Evolutionary conservation across 2,113 vertebrate species (phyloP), one percentile per base, ranked within the genome.

Genomic region (Odontesthes bonariensis): DNA sequence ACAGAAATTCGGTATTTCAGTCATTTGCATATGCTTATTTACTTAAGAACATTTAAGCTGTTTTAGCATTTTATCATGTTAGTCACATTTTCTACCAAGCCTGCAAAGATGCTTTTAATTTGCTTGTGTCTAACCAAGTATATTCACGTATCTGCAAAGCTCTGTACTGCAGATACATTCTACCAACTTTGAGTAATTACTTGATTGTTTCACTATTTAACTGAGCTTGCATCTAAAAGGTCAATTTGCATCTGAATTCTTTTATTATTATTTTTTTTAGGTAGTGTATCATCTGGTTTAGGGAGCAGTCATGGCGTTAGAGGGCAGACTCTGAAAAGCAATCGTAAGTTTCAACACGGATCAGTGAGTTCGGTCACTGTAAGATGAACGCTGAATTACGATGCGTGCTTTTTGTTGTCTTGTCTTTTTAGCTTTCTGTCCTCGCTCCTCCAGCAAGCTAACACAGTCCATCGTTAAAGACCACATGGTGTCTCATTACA

Each of bases 401-500:
- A 8, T 10, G 1, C 46, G 1, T 52, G 8, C 14, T 53, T n/a
- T 51, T 13, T 75, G 14, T 52, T 78, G 7, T 69, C 35, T 60
- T 38, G 10, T 78, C 12, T 76, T 85, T 91, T n/a, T 60, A 95
- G 94, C 90, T 68, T 93, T 92, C 92, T 96, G 94, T 87, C 92
- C 92, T 81, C 91, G 89, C 70, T 95, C 95, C n/a, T 93, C 92
- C 80, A 95, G 71, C 86, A 96, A 87, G 87, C 79, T 95, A 69
- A 93, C 91, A 65, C 95, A 96, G 62, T 95, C 95, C 77, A 90
- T 95, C 86, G 85, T 98, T 87, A 95, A 95, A 92, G 95, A 96
- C 79, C 97, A 98, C 91, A 96, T 99, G 97, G 52, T 97, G 81
- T 93, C 94, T 89, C 98, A 99, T 92, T 99, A 98, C 87, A 97